A percentile compares a stretch with the other conserved stretches of the same genome.
These are phyloP conservation scores for Drosophila diplacantha DNA, from an alignment of 2,888 invertebrate genomes.

Conservation along the genomic window DNA sequence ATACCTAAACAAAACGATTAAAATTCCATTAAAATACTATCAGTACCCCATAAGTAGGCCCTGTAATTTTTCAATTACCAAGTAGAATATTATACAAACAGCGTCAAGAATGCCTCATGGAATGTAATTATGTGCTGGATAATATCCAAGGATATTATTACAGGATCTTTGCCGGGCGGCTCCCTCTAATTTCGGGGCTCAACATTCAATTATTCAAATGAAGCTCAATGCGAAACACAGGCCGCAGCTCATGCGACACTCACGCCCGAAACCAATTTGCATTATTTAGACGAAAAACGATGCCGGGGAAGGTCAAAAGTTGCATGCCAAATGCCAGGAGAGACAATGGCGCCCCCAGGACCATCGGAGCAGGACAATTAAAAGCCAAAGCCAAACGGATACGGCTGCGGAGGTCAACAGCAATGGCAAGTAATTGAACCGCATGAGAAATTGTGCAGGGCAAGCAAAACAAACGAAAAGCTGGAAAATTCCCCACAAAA, in stretches of 20 bases:
- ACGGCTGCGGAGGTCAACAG: constrained; percentile 22
- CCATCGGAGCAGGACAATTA: constrained; percentile 25
- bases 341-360: constrained; percentile 30
- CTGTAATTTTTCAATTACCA: neutral
- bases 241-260: constrained; percentile 30
- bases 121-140: constrained; percentile 28
- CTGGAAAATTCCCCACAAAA: neutral
- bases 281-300: constrained; percentile 34
- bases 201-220: constrained; percentile 47
- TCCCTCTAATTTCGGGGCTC: constrained; percentile 32
- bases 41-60: neutral
- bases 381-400: constrained; percentile 32
- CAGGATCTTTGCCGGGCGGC: constrained; percentile 1
- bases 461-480: constrained; percentile 11
- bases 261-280: constrained; percentile 29
- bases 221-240: constrained; percentile 14
- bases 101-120: constrained; percentile 10
- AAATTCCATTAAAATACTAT: constrained; percentile 5
- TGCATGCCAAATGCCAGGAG: constrained; percentile 15
- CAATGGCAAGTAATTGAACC: constrained; percentile 26
- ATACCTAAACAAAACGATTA: neutral
- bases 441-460: constrained; percentile 19
- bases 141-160: constrained; percentile 20
- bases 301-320: constrained; percentile 29
- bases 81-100: neutral